Conservation (phyloP, 2,888 invertebrate species). For the Ecdyonurus torrentis region DNA sequence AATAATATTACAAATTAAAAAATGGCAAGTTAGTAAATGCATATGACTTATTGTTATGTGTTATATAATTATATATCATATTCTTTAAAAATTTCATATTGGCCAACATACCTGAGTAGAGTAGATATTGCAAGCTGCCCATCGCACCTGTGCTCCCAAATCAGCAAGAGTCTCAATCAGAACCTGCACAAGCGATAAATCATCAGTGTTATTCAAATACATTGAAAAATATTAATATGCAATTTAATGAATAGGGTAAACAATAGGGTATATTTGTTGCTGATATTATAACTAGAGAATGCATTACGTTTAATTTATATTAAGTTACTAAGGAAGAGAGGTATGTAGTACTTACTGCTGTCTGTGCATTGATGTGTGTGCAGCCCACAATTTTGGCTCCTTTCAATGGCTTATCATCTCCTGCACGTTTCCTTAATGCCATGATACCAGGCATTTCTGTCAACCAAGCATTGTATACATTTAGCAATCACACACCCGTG, state of each 20-base stretch:
- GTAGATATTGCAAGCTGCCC: slow-evolving; percentile 97
- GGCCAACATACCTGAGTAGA: slow-evolving; percentile 79
- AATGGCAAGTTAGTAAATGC: not conserved
- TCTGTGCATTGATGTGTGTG: slow-evolving; percentile 97
- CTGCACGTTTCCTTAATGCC: slow-evolving; percentile 79
- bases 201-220: not conserved
- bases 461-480: not conserved
- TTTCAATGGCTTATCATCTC: slow-evolving; percentile 84
- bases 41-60: slow-evolving; percentile 8
- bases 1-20: slow-evolving; percentile 12
- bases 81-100: too few relatives aligned
- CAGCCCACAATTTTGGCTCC: slow-evolving; percentile 95
- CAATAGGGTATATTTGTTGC: too few relatives aligned
- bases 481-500: too few relatives aligned
- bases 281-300: too few relatives aligned
- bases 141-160: slow-evolving; percentile 80
- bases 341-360: slow-evolving; percentile 70
- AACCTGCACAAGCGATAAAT: slow-evolving; percentile 30
- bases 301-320: too few relatives aligned
- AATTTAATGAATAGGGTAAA: too few relatives aligned
- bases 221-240: not conserved
- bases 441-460: slow-evolving; percentile 96
- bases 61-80: too few relatives aligned
- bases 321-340: too few relatives aligned
- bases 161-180: slow-evolving; percentile 78